These are phyloP conservation scores for Falco naumanni DNA, from an alignment of 2,797 vertebrate species.

Conservation along the genomic window DNA sequence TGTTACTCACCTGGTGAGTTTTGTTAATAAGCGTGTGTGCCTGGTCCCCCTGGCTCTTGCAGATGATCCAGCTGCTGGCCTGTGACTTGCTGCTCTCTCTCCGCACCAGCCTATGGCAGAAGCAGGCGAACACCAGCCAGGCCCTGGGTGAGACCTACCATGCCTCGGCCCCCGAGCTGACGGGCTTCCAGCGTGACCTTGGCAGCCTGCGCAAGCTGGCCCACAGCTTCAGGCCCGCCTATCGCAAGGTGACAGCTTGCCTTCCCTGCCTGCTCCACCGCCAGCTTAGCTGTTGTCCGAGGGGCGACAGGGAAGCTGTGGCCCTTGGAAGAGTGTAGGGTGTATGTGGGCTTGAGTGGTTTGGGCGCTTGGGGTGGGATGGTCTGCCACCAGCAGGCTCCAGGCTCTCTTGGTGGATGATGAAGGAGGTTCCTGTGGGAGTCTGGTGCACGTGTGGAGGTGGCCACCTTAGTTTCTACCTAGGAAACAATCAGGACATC, in stretches of 20 bases:
- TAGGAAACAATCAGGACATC: background rate
- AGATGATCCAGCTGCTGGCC: constrained; percentile 93
- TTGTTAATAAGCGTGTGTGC: background rate
- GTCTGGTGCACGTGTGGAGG: background rate
- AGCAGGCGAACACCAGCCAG: constrained; percentile 77
- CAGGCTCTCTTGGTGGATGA: background rate
- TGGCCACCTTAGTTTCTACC: background rate
- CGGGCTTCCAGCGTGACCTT: constrained; percentile 96
- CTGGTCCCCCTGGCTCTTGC: background rate
- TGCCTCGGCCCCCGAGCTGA: constrained; percentile 86
- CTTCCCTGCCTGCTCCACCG: background rate
- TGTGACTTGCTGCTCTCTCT: constrained; percentile 94
- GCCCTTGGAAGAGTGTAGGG: background rate
- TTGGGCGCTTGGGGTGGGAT: background rate
- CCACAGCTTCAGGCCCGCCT: constrained; percentile 90
- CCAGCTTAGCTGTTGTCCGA: background rate
- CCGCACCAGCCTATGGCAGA: constrained; percentile 94
- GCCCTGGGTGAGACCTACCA: constrained; percentile 90
- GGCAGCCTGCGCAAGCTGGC: constrained; percentile 91
- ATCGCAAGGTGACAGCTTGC: constrained; percentile 86
- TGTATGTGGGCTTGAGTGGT: background rate
- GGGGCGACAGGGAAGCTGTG: background rate
- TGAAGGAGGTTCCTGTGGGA: background rate
- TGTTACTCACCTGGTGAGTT: background rate
- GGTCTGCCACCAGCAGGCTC: background rate